These are phyloP conservation scores for Acrobasis suavella DNA, from an alignment of 2,888 invertebrate genomes.

Conservation along the genomic window DNA sequence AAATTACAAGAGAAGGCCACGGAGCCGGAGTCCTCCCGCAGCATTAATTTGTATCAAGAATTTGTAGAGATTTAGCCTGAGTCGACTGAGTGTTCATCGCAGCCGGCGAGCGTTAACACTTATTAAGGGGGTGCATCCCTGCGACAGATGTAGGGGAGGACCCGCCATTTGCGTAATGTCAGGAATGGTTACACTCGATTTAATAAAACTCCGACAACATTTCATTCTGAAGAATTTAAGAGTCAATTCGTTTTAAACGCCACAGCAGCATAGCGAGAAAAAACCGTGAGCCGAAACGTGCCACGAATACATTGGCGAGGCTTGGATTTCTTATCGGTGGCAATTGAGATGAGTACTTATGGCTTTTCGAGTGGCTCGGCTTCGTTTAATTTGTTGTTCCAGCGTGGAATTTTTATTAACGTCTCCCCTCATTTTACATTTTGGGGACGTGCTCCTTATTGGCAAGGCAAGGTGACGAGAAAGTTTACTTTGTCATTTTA, in stretches of 20 bases:
- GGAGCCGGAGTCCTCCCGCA: slow-evolving; percentile 64
- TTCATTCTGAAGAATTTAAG: slow-evolving; percentile 81
- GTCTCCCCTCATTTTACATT: slow-evolving; percentile 77
- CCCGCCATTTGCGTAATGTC: slow-evolving; percentile 81
- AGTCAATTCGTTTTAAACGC: slow-evolving; percentile 81
- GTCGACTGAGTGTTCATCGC: slow-evolving; percentile 76
- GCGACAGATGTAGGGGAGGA: slow-evolving; percentile 82
- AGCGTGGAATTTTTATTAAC: slow-evolving; percentile 81
- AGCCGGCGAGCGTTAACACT: slow-evolving; percentile 81
- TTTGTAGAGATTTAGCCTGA: slow-evolving; percentile 81
- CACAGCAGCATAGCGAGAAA: slow-evolving; percentile 76
- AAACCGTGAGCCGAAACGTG: slow-evolving; percentile 81
- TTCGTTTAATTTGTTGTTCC: slow-evolving; percentile 83
- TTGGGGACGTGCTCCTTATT: slow-evolving; percentile 61
- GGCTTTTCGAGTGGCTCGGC: slow-evolving; percentile 82
- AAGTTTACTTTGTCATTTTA: slow-evolving; percentile 52
- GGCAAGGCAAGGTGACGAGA: slow-evolving; percentile 58
- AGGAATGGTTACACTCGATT: slow-evolving; percentile 83
- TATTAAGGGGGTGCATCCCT: slow-evolving; percentile 82
- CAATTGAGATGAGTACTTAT: slow-evolving; percentile 83
- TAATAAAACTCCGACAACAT: slow-evolving; percentile 82
- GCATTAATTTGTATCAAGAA: slow-evolving; percentile 82
- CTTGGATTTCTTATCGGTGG: slow-evolving; percentile 82
- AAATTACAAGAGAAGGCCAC: slow-evolving; percentile 73
- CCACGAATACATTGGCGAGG: slow-evolving; percentile 77